Percentiles rank a stretch among this genome's conserved stretches.
Conservation (phyloP, 2,888 invertebrate genomes). For the Napeogenes inachia region DNA sequence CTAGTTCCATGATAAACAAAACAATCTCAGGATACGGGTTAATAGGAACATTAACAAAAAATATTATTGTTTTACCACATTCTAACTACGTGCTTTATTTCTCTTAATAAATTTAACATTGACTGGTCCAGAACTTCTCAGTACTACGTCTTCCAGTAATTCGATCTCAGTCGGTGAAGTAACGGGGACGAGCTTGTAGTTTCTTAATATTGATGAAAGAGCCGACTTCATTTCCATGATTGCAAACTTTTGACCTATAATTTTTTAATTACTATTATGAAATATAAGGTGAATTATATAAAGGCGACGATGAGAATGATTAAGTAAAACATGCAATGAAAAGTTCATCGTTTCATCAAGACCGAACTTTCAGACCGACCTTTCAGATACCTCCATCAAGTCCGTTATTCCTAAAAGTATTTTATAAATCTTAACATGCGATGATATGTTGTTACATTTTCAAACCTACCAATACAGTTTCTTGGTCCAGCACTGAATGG, state of each 20-base stretch:
- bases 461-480: constrained; percentile 79
- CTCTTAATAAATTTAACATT: constrained; percentile 45
- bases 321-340: too few species aligned
- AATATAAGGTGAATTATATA: neutral
- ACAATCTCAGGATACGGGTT: too few species aligned
- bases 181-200: constrained; percentile 63
- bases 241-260: constrained; percentile 77
- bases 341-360: too few species aligned
- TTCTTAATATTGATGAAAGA: constrained; percentile 65
- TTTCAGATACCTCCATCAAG: too few species aligned
- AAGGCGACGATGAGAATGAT: too few species aligned
- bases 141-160: constrained; percentile 28
- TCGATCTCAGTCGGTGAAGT: constrained; percentile 58
- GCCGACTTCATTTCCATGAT: constrained; percentile 76
- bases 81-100: neutral
- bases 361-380: too few species aligned
- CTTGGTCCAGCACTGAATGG: constrained; percentile 83
- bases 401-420: too few species aligned
- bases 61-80: constrained; percentile 32
- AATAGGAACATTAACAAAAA: too few species aligned
- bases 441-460: neutral
- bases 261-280: neutral
- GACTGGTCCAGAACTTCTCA: constrained; percentile 54
- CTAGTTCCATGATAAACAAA: too few species aligned
- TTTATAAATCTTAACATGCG: neutral